Percentiles rank a stretch among this genome's conserved stretches.
Conservation (phyloP, 1,140 invertebrate species). For the Drosophila orena region DNA sequence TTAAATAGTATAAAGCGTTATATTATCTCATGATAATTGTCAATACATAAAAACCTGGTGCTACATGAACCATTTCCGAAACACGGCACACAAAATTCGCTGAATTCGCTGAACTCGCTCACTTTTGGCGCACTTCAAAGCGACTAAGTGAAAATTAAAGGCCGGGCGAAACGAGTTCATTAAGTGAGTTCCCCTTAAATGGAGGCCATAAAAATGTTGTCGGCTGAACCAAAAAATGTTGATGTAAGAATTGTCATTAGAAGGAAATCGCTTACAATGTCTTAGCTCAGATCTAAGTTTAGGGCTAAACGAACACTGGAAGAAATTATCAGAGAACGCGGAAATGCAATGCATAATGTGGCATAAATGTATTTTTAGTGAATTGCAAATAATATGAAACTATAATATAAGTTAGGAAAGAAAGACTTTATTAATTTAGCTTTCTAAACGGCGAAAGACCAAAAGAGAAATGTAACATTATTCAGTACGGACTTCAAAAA, state of each 20-base stretch:
- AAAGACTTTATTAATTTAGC: too few species aligned
- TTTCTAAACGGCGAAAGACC: too few species aligned
- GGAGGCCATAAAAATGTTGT: slow-evolving; percentile 55
- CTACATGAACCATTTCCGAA: slow-evolving; percentile 59
- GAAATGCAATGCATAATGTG: too few species aligned
- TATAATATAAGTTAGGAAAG: too few species aligned
- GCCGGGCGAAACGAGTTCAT: slow-evolving; percentile 35
- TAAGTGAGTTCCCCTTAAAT: slow-evolving; percentile 52
- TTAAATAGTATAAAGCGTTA: too few species aligned
- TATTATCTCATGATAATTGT: not conserved
- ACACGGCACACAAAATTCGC: slow-evolving; percentile 39
- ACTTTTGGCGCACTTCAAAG: slow-evolving; percentile 27
- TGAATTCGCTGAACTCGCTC: slow-evolving; percentile 32
- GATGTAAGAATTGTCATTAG: slow-evolving; percentile 73
- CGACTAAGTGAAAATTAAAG: slow-evolving; percentile 22
- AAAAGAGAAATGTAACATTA: too few species aligned
- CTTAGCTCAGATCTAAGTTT: not conserved
- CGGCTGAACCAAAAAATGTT: slow-evolving; percentile 47
- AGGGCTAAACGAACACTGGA: not conserved
- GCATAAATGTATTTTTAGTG: not conserved
- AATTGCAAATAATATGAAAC: too few species aligned
- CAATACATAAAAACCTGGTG: not conserved
- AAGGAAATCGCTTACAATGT: slow-evolving; percentile 69
- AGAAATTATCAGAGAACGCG: not conserved
- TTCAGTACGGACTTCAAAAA: too few species aligned